Evolutionary conservation across 2,797 vertebrate species (phyloP), one percentile per base, ranked within the genome.

Genomic region (Xiphophorus birchmanni): DNA sequence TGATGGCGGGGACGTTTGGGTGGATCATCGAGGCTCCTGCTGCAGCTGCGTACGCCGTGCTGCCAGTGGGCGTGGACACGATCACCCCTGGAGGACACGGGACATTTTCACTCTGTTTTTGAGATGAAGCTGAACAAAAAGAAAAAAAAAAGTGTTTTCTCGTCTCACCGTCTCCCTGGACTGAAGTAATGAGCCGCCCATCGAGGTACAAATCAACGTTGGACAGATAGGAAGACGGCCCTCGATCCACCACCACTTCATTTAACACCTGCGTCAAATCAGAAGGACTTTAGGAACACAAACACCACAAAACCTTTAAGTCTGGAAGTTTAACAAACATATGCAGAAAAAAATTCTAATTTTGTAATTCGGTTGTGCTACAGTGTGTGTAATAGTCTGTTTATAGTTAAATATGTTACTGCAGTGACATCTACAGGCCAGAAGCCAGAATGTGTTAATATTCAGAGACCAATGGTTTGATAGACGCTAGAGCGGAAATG

Each of bases 1-100:
- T 96, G 90, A 97, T 97, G 89, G 96, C 96, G 0, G 96, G 96
- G 0, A 97, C 96, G 2, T 97, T 97, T 50, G 96, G 96, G 86
- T 97, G 96, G 90, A 97, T 97, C 96, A 97, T 97, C 32, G 96
- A 97, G 63, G 96, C 96, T 77, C 96, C 96, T 0, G 96, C 96
- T 11, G 96, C 96, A 0, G 95, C 96, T 0, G 96, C 96, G 0
- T 97, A 96, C 0, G 96, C 96, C 0, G 96, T 97, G 92, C 96
- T 97, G 56, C 96, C 96, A 0, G 96, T 97, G 1, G 96, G 96
- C 0, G 96, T 97, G 82, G 96, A 97, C 81, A 97, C 96, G 0
- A 97, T 97, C 82, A 97, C 95, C 82, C 96, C 96, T 97, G 85
- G 54, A 52, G 78, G 48, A 79, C 35, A 75, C 4, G n/a, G n/a